A percentile compares a stretch with the other conserved stretches of the same genome.
Evolutionary conservation across 2,113 vertebrate species (phyloP).

Genomic region (Bubo bubo): DNA sequence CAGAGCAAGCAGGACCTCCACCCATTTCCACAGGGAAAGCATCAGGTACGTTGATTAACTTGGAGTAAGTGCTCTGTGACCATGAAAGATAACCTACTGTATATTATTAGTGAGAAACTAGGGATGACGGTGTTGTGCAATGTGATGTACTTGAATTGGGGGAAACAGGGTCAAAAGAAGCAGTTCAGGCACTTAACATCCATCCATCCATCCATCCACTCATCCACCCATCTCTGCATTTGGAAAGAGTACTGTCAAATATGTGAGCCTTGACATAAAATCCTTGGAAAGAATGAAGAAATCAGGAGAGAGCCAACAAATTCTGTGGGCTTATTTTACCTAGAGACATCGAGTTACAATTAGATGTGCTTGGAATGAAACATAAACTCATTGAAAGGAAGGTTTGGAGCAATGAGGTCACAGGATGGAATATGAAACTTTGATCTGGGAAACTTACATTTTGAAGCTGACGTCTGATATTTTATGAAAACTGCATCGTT

Average conservation of each 20-base stretch:
- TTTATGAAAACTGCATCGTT: background rate
- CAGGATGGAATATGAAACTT: background rate
- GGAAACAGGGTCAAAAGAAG: background rate
- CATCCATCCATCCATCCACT: background rate
- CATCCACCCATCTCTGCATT: background rate
- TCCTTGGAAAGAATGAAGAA: background rate
- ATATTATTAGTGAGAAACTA: background rate
- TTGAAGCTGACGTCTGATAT: background rate
- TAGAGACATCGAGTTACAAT: background rate
- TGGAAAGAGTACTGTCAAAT: background rate
- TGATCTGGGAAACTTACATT: background rate
- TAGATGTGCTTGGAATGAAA: background rate
- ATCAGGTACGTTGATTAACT: background rate
- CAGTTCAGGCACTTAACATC: background rate
- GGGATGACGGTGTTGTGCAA: background rate
- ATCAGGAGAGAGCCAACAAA: background rate
- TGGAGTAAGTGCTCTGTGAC: background rate
- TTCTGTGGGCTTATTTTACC: background rate
- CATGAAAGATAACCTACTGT: background rate
- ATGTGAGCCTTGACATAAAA: background rate
- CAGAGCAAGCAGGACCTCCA: background rate
- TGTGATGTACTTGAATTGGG: background rate
- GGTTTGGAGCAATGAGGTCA: background rate
- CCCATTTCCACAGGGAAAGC: slow-evolving; percentile 18
- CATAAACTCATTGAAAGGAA: background rate